Base-by-base conservation (phyloP, 2,113 vertebrate species). In the Limanda limanda region DNA sequence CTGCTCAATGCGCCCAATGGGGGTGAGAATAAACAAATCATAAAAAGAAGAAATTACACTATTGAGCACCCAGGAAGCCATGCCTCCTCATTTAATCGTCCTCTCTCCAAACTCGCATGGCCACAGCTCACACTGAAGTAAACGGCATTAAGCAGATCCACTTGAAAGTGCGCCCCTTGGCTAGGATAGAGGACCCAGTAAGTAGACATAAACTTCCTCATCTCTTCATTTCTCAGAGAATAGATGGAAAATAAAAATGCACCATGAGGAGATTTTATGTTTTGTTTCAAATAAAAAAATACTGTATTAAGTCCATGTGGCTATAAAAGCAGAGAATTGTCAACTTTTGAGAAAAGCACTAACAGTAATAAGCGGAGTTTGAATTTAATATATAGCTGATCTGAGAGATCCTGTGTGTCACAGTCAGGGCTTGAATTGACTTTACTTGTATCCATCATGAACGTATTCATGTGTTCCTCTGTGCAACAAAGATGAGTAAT, bases 11-110 rank as follows among this genome's bases (percentile, higher is more conserved):
- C 54, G 63, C 71, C 76, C 71, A 80, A 68, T 31, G 71, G 51
- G 17, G 55, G 65, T 27, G 68, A 59, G 64, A 88, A 68, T 82
- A 82, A 87, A 87, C 71, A 84, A 83, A 75, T 88, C 61, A 78
- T 84, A 64, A 81, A 86, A 81, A 63, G 18, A 52, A 6, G 18
- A 37, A 67, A 63, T 67, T 57, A 68, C 42, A 56, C 51, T 56
- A 79, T 63, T 70, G 81, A 84, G 40, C 68, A 71, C 37, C 70
- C 71, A 51, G 76, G 54, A 65, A 75, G 71, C 48, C 57, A 4
- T 52, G 68, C 40, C 72, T 68, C 47, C 64, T 71, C 35, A 4
- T 76, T 69, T 67, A 74, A 62, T 62, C 54, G 48, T 54, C 67
- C 76, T 25, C 70, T 55, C 70, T 55, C 74, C 52, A 54, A 71